These are phyloP conservation scores for Orchesella flavescens DNA, from an alignment of 2,888 invertebrate species.

Conservation along the genomic window DNA sequence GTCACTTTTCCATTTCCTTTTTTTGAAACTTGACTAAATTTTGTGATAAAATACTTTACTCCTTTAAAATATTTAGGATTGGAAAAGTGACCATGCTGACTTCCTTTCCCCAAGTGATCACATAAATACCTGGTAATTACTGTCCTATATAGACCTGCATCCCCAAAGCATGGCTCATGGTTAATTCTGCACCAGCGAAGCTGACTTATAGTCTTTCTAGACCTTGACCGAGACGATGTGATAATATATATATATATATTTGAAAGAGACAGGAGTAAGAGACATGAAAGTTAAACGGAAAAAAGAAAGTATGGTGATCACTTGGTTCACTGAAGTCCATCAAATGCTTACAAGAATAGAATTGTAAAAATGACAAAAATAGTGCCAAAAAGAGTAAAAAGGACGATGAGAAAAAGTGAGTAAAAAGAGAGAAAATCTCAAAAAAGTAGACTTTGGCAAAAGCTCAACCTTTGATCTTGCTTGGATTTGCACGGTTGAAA, in stretches of 20 bases:
- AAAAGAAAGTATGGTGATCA: slow-evolving; percentile 59
- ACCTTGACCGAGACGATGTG: not conserved
- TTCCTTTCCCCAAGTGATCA: slow-evolving; percentile 58
- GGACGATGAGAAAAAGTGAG: slow-evolving; percentile 66
- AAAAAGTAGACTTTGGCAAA: slow-evolving; percentile 70
- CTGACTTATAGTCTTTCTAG: slow-evolving; percentile 22
- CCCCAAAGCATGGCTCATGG: slow-evolving; percentile 46
- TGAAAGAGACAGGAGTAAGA: slow-evolving; percentile 44
- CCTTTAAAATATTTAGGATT: not conserved
- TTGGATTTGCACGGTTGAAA: slow-evolving; percentile 26
- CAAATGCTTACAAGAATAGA: slow-evolving; percentile 67
- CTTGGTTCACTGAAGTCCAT: slow-evolving; percentile 70
- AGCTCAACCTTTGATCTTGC: slow-evolving; percentile 56
- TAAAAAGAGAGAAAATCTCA: slow-evolving; percentile 70
- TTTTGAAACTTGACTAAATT: slow-evolving; percentile 1
- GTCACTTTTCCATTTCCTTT: slow-evolving; percentile 45
- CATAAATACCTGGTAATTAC: slow-evolving; percentile 34
- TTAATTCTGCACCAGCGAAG: slow-evolving; percentile 44
- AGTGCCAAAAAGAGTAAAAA: slow-evolving; percentile 71
- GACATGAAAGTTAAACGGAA: slow-evolving; percentile 56
- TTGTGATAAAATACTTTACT: not conserved
- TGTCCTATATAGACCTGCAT: not conserved
- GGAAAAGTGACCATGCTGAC: slow-evolving; percentile 54
- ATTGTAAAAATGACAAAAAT: slow-evolving; percentile 67
- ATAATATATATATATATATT: not conserved